phyloP scores from a whole-genome alignment of 2,797 vertebrate species.

The Chromis chromis region DNA sequence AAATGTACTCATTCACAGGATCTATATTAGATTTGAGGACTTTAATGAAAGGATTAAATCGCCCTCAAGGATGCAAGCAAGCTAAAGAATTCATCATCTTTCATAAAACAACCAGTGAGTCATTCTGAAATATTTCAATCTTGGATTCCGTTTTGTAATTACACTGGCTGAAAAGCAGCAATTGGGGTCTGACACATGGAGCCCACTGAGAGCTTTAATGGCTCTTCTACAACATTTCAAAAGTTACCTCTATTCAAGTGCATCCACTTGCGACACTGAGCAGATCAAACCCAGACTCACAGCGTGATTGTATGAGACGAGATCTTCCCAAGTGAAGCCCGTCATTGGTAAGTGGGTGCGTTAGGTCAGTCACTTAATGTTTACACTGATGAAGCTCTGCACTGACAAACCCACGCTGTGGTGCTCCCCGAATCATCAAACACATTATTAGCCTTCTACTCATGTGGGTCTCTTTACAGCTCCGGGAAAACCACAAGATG shows the following conservation, averaged over 20 bases:
- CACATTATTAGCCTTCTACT: conserved; percentile 8
- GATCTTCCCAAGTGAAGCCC: conserved; percentile 1
- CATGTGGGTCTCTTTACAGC: not conserved
- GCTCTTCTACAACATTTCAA: conserved; percentile 2
- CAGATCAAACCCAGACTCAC: not conserved
- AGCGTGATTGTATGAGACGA: not conserved
- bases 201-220: not conserved
- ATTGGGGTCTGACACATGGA: not conserved
- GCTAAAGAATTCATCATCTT: conserved; percentile 22
- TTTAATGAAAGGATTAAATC: conserved; percentile 62
- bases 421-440: conserved; percentile 23
- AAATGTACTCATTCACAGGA: conserved; percentile 41
- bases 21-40: conserved; percentile 38
- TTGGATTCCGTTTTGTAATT: not conserved
- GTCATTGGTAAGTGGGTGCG: not conserved
- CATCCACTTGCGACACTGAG: not conserved
- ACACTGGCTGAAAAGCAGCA: not conserved
- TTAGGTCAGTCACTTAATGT: conserved; percentile 29
- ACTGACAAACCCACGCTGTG: not conserved
- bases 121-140: conserved; percentile 2
- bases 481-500: not conserved
- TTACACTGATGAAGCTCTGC: conserved; percentile 3
- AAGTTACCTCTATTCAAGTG: not conserved
- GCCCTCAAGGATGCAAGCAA: conserved; percentile 26
- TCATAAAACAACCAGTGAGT: conserved; percentile 12